Base-by-base conservation (phyloP, 2,113 vertebrate species). In the Charina bottae region DNA sequence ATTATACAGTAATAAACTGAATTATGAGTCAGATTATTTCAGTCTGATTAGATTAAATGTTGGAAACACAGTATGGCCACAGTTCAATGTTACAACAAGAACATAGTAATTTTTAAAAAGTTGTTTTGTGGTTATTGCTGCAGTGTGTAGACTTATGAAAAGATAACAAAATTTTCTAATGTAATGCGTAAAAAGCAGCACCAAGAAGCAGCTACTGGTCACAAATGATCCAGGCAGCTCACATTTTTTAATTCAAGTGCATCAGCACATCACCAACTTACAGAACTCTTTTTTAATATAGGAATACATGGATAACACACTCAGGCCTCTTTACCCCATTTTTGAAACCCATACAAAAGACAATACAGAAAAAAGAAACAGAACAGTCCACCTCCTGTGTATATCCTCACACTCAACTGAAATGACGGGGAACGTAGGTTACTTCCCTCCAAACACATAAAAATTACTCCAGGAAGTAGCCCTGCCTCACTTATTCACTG, bases 161-260 rank as follows among this genome's bases (percentile, higher is more conserved):
- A 0, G 53, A 15, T 42, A 83, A 49, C 37, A 53, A 55, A 88
- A 12, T 26, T 0, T 87, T 90, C 92, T 90, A 93, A 91, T 93
- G 92, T 28, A 90, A 28, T 90, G 90, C 93, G 94, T 87, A 89
- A 88, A 95, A 93, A 92, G 94, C 95, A 94, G 97, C 96, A 95
- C 96, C 93, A 87, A 59, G 72, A 93, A 92, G 92, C 93, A 88
- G 94, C 94, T 56, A 89, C 90, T 83, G 72, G 91, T 58, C n/a
- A 85, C 91, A 90, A 90, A 92, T 91, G 92, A 90, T 90, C 84
- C 88, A 33, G 7, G 53, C 87, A 88, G 88, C 93, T 60, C 26
- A 92, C 92, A 93, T 88, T 91, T 59, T 37, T 90, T 92, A 90
- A 64, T 42, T 84, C 78, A 60, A 28, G 86, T 8, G 68, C 72